phyloP scores from a whole-genome alignment of 2,888 invertebrate genomes.

The Platycheirus albimanus region DNA sequence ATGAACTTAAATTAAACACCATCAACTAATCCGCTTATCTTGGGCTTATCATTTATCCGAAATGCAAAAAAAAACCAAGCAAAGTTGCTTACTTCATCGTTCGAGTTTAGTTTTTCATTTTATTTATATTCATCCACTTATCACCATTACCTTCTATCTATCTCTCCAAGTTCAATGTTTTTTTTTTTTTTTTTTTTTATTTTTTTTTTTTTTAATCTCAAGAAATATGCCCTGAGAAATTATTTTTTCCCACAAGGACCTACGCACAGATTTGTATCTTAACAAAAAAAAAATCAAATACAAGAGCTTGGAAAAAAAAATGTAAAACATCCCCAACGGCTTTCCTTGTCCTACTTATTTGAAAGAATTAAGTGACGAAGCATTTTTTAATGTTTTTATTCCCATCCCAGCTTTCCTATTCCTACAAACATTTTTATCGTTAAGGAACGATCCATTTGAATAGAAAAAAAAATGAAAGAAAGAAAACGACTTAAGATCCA shows the following conservation, averaged over 20 bases:
- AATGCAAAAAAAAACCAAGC: too few relatives aligned
- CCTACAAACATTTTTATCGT: slow-evolving; percentile 18
- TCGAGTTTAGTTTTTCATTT: neutral
- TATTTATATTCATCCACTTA: neutral
- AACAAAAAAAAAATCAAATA: neutral
- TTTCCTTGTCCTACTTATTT: slow-evolving; percentile 28
- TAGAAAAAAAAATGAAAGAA: neutral
- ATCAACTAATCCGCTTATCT: too few relatives aligned
- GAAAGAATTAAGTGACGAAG: slow-evolving; percentile 13
- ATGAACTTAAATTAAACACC: too few relatives aligned
- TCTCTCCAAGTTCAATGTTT: neutral
- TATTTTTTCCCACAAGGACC: slow-evolving; percentile 3
- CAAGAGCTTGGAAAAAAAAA: slow-evolving; percentile 1
- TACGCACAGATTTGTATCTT: neutral
- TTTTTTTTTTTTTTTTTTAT: too few relatives aligned
- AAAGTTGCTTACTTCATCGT: neutral
- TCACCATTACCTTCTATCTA: neutral
- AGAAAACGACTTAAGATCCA: slow-evolving; percentile 15
- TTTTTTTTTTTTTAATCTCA: slow-evolving; percentile 2
- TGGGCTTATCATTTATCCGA: too few relatives aligned
- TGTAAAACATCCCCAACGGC: slow-evolving; percentile 14
- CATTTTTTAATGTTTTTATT: slow-evolving; percentile 12
- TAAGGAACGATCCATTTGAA: slow-evolving; percentile 29
- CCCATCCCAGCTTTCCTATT: neutral
- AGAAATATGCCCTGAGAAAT: slow-evolving; percentile 11